A percentile compares a stretch with the other conserved stretches of the same genome.
phyloP scores from a whole-genome alignment of 1,140 invertebrate genomes.

The Sitodiplosis mosellana region DNA sequence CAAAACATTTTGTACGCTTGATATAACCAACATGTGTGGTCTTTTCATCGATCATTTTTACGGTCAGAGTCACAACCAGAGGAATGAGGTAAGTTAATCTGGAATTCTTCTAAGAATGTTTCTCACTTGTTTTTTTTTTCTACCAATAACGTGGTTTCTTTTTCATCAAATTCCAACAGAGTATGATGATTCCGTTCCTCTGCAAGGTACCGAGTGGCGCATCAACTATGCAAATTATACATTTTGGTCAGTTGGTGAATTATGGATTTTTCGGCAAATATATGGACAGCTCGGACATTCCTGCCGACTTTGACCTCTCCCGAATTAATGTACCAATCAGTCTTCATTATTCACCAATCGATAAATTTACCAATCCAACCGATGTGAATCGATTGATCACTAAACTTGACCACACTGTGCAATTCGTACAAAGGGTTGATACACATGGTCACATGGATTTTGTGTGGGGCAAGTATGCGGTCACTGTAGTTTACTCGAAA shows the following conservation, averaged over 20 bases:
- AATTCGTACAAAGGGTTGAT: conserved; percentile 24
- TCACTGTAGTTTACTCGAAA: conserved; percentile 36
- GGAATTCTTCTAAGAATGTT: no score
- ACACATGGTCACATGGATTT: conserved; percentile 41
- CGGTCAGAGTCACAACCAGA: background rate
- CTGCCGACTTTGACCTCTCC: conserved; percentile 38
- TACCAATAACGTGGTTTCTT: no score
- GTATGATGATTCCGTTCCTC: conserved; percentile 41
- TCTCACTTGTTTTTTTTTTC: no score
- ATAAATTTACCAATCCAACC: conserved; percentile 33
- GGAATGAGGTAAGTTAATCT: background rate
- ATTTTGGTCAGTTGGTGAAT: conserved; percentile 41
- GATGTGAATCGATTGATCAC: conserved; percentile 26
- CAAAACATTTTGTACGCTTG: conserved; percentile 29
- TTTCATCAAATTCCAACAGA: background rate
- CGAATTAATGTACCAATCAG: conserved; percentile 39
- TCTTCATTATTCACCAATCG: conserved; percentile 41
- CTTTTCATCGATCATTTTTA: conserved; percentile 30
- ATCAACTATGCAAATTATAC: conserved; percentile 53
- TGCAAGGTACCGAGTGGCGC: conserved; percentile 61
- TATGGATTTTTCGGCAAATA: conserved; percentile 27
- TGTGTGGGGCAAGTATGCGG: conserved; percentile 41
- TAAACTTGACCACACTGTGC: conserved; percentile 24
- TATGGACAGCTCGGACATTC: conserved; percentile 33
- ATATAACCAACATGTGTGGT: conserved; percentile 32